phyloP scores from a whole-genome alignment of 2,797 vertebrate genomes.

The Acanthurus tractus region DNA sequence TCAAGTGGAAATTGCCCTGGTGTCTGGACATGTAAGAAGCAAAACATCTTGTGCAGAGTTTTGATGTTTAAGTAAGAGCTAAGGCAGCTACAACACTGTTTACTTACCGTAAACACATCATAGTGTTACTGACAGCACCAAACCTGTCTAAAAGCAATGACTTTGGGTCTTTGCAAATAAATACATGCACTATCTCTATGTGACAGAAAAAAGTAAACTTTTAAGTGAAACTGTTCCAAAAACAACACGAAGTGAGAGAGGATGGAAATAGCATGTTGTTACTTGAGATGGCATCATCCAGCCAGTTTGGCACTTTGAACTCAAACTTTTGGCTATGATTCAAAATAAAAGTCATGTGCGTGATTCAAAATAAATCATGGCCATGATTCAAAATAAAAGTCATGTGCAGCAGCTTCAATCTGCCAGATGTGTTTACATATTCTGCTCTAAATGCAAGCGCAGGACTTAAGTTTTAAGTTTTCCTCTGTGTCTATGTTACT shows the following conservation, averaged over 20 bases:
- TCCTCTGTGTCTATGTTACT: neutral
- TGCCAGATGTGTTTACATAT: constrained; percentile 8
- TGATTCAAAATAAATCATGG: constrained; percentile 24
- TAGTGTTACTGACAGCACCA: neutral
- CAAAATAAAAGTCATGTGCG: constrained; percentile 33
- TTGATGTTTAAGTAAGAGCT: neutral
- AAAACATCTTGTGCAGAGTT: neutral
- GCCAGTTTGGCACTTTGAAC: constrained; percentile 31
- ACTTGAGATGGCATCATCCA: constrained; percentile 51
- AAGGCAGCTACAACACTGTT: neutral
- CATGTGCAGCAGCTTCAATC: neutral
- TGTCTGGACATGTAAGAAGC: neutral
- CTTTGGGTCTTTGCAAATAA: constrained; percentile 4
- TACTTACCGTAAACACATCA: constrained; percentile 7
- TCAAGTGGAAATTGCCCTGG: neutral
- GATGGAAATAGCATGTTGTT: constrained; percentile 71
- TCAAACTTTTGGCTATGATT: constrained; percentile 27
- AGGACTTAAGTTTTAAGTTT: neutral
- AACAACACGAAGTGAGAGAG: constrained; percentile 24
- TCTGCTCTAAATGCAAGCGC: neutral
- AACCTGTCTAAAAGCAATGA: neutral
- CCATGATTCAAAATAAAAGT: constrained; percentile 39
- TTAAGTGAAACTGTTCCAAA: constrained; percentile 34
- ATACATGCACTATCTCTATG: neutral
- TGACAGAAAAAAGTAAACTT: constrained; percentile 45